Percentiles rank a stretch among this genome's conserved stretches.
phyloP scores from a whole-genome alignment of 2,797 vertebrate genomes.

The Macropodus opercularis region DNA sequence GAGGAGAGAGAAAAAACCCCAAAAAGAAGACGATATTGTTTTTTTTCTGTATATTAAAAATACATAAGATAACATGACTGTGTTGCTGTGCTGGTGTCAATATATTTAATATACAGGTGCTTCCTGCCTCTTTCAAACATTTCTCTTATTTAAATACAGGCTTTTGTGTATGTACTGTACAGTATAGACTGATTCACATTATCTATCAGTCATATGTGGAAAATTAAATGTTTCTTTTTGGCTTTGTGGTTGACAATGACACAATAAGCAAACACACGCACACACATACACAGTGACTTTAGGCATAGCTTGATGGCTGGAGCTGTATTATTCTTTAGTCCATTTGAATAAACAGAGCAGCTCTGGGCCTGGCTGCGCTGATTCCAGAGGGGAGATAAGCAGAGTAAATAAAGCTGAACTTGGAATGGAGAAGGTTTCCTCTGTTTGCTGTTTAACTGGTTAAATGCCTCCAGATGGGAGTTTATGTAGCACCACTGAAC shows the following conservation, averaged over 20 bases:
- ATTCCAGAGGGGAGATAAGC: slow-evolving; percentile 67
- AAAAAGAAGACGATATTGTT: too few relatives aligned
- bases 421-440: slow-evolving; percentile 45
- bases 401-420: slow-evolving; percentile 65
- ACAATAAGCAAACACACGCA: slow-evolving; percentile 26
- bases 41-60: too few relatives aligned
- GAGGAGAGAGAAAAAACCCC: too few relatives aligned
- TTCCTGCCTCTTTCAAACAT: not conserved
- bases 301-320: slow-evolving; percentile 37
- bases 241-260: slow-evolving; percentile 56
- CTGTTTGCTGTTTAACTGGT: slow-evolving; percentile 54
- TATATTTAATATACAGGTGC: not conserved
- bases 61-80: not conserved
- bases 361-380: slow-evolving; percentile 43
- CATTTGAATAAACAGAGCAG: slow-evolving; percentile 65
- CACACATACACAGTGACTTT: slow-evolving; percentile 5
- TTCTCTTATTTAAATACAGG: not conserved
- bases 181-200: slow-evolving; percentile 15
- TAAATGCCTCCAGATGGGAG: slow-evolving; percentile 67
- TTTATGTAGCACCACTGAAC: slow-evolving; percentile 12
- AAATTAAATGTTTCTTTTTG: slow-evolving; percentile 70
- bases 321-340: slow-evolving; percentile 57
- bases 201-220: slow-evolving; percentile 69
- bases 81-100: not conserved
- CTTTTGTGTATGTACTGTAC: not conserved